These are phyloP conservation scores for Zoanthus gigantus DNA, from an alignment of 92 coral and sea anemone species.

Conservation along the genomic window DNA sequence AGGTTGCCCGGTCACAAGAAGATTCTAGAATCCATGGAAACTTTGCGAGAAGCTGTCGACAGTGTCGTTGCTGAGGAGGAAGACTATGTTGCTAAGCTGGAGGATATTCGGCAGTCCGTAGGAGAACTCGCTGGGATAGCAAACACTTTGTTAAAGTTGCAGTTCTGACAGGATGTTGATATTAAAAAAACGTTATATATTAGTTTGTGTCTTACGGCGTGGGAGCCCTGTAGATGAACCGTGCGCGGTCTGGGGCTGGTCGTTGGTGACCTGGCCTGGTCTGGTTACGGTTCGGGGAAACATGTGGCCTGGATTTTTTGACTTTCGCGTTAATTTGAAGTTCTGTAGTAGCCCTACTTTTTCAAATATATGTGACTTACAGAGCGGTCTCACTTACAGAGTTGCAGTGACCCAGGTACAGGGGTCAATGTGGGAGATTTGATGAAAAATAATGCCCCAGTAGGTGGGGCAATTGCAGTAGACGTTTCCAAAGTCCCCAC, in stretches of 20 bases:
- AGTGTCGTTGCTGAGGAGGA: slow-evolving; percentile 80
- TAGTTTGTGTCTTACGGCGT: neutral
- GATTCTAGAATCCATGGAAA: slow-evolving; percentile 71
- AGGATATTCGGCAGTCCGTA: slow-evolving; percentile 84
- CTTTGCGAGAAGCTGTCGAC: slow-evolving; percentile 75
- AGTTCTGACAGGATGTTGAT: slow-evolving; percentile 40
- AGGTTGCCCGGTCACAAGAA: slow-evolving; percentile 76
- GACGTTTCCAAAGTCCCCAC: no score
- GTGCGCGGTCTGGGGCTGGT: neutral
- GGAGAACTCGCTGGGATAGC: slow-evolving; percentile 90
- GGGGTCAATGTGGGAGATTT: no score
- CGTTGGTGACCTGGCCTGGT: no score
- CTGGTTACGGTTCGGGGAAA: no score
- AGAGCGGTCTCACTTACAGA: no score
- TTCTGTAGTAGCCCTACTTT: no score
- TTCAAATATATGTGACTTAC: no score
- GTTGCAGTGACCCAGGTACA: no score
- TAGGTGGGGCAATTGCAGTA: no score
- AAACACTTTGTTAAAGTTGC: slow-evolving; percentile 81
- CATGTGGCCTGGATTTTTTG: no score
- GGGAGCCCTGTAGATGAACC: neutral
- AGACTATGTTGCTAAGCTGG: slow-evolving; percentile 82
- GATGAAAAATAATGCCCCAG: no score
- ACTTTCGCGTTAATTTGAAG: no score
- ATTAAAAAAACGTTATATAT: neutral